Conservation (phyloP, 2,113 vertebrate genomes). For the Hemibates koningsi region DNA sequence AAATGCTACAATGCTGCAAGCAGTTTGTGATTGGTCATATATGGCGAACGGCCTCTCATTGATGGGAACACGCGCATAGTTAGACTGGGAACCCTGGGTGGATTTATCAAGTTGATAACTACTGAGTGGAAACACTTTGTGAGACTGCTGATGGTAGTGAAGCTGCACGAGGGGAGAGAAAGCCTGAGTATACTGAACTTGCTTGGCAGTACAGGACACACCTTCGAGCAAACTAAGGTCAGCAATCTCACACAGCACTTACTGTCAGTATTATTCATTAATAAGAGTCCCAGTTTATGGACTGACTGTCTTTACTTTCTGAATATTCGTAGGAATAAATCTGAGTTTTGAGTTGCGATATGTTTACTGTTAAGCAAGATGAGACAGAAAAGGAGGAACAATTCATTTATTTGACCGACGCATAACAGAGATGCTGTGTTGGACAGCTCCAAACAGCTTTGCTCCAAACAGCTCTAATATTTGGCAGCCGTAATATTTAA, state of each 20-base stretch:
- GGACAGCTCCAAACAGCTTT: neutral
- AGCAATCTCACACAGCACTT: neutral
- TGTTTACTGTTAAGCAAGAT: neutral
- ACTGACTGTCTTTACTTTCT: neutral
- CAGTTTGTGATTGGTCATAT: neutral
- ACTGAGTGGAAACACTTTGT: neutral
- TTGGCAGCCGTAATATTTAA: neutral
- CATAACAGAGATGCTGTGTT: neutral
- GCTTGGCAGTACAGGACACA: neutral
- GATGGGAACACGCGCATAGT: neutral
- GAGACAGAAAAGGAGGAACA: neutral
- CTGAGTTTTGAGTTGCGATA: neutral
- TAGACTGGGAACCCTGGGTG: neutral
- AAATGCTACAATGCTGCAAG: neutral
- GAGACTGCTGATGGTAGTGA: neutral
- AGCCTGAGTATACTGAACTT: rapidly evolving
- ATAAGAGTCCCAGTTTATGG: neutral
- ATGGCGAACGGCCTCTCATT: neutral
- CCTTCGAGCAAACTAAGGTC: neutral
- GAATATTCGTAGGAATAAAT: neutral
- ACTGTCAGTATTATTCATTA: neutral
- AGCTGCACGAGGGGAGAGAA: rapidly evolving
- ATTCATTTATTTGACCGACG: neutral
- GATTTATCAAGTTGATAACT: neutral
- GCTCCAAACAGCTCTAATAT: neutral